phyloP scores from a whole-genome alignment of 64 coral and sea anemone species.

The Montipora efflorescens region DNA sequence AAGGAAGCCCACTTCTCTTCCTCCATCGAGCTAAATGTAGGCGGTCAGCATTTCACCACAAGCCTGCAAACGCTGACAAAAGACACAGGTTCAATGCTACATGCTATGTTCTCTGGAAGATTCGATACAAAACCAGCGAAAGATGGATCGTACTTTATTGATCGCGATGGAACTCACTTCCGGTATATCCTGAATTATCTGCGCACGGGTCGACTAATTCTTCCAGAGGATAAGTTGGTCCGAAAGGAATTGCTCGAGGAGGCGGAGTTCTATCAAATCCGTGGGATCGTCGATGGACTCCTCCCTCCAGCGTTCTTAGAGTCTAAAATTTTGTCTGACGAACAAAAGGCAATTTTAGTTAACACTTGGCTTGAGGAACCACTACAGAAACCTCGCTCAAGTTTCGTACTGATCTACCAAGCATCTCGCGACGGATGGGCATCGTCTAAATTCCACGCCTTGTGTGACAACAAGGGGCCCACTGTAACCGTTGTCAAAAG shows the following conservation, averaged over 20 bases:
- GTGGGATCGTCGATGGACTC: slow-evolving; percentile 13
- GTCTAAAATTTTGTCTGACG: background rate
- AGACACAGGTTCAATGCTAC: slow-evolving; percentile 27
- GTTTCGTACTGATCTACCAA: background rate
- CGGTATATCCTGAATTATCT: slow-evolving; percentile 57
- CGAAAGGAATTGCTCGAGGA: slow-evolving; percentile 6
- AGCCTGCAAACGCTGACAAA: slow-evolving; percentile 32
- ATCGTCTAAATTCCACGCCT: slow-evolving; percentile 18
- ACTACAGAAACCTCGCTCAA: background rate
- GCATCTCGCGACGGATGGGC: background rate
- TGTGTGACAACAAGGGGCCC: slow-evolving; percentile 60
- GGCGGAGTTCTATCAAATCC: slow-evolving; percentile 43
- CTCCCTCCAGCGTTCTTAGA: background rate
- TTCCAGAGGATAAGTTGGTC: background rate
- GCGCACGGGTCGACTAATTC: slow-evolving; percentile 6
- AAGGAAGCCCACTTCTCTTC: background rate
- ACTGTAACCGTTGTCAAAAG: slow-evolving; percentile 60
- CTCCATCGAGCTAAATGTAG: slow-evolving; percentile 21
- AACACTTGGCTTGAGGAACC: background rate
- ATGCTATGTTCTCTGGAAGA: slow-evolving; percentile 38
- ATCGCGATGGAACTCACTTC: slow-evolving; percentile 51
- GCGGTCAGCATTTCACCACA: slow-evolving; percentile 30
- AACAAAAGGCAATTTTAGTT: background rate
- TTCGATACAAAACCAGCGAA: background rate
- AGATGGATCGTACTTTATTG: slow-evolving; percentile 42